A percentile compares a stretch with the other conserved stretches of the same genome.
phyloP scores from a whole-genome alignment of 1,140 invertebrate species.

The Himalopsyche phryganea region DNA sequence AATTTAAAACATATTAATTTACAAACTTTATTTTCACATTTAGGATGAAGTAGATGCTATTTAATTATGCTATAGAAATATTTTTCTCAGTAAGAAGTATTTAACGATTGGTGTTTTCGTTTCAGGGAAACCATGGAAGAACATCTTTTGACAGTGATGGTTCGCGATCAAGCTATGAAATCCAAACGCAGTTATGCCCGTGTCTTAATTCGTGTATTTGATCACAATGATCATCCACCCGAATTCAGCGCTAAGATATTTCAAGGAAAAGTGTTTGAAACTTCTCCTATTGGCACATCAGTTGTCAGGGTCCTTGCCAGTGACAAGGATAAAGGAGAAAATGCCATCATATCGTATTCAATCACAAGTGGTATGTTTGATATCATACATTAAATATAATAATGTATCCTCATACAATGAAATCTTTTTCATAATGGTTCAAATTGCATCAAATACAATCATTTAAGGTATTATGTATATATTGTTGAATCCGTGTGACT shows the following conservation, averaged over 20 bases:
- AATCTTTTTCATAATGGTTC: too few relatives aligned
- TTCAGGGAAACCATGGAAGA: conserved; percentile 70
- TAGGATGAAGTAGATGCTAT: too few relatives aligned
- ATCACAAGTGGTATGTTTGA: conserved; percentile 64
- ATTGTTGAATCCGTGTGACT: too few relatives aligned
- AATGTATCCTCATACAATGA: too few relatives aligned
- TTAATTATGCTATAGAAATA: too few relatives aligned
- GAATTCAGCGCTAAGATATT: conserved; percentile 73
- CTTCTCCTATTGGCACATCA: conserved; percentile 66
- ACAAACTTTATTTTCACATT: too few relatives aligned
- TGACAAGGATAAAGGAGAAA: conserved; percentile 78
- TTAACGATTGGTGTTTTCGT: too few relatives aligned
- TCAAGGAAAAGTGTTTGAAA: conserved; percentile 73
- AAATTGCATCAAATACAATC: too few relatives aligned
- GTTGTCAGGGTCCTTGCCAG: conserved; percentile 72
- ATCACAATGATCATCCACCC: conserved; percentile 88
- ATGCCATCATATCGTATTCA: conserved; percentile 75
- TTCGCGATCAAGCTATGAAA: conserved; percentile 83
- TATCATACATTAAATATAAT: too few relatives aligned
- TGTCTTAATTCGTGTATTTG: conserved; percentile 76
- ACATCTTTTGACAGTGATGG: conserved; percentile 86
- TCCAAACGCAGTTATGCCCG: conserved; percentile 81
- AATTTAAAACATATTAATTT: too few relatives aligned
- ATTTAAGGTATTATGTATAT: too few relatives aligned
- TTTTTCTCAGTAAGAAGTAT: too few relatives aligned